Base-by-base conservation (phyloP, 1,140 invertebrate genomes). In the Drosophila asahinai region DNA sequence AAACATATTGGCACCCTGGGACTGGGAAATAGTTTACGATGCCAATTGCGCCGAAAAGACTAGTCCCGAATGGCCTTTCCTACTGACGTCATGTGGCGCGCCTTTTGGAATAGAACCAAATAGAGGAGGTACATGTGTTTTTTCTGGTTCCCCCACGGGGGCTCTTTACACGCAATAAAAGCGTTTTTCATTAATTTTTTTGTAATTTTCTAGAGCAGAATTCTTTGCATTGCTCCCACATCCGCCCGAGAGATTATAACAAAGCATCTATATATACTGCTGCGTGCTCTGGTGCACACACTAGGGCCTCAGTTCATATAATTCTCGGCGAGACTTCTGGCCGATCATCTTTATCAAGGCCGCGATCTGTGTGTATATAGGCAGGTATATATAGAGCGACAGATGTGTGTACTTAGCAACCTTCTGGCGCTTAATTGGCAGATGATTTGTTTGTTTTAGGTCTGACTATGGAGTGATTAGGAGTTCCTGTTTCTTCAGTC, bases 271-370 rank as follows among this genome's bases (percentile, higher is more conserved):
- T 68, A 54, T 55, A 59, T 77, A 54, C 17, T 72, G 45, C 27
- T 72, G 52, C 36, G 55, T 70, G 76, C 15, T 57, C 54, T 40
- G 51, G 36, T 60, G 52, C 60, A 51, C 47, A 66, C 19, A 48
- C 66, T 60, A 79, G 80, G 57, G 49, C 81, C 64, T 61, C 73
- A 83, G 80, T 72, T 83, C 81, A 81, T 73, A 77, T 38, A 80
- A 38, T 62, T 54, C 75, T 72, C 76, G 64, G 77, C 42, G 57
- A 57, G 48, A 68, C 45, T 68, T 54, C 54, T 77, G 74, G 48
- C 48, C 57, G 72, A 87, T 83, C 84, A 89, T 77, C 81, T 80
- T 81, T 89, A 87, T 87, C 83, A 87, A 87, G 84, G 83, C 73
- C 77, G 43, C 42, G 62, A 87, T 87, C 84, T 73, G 54, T 77